Percentiles rank a stretch among this genome's conserved stretches.
phyloP scores from a whole-genome alignment of 2,797 vertebrate species.

The Arctocebus calabarensis region DNA sequence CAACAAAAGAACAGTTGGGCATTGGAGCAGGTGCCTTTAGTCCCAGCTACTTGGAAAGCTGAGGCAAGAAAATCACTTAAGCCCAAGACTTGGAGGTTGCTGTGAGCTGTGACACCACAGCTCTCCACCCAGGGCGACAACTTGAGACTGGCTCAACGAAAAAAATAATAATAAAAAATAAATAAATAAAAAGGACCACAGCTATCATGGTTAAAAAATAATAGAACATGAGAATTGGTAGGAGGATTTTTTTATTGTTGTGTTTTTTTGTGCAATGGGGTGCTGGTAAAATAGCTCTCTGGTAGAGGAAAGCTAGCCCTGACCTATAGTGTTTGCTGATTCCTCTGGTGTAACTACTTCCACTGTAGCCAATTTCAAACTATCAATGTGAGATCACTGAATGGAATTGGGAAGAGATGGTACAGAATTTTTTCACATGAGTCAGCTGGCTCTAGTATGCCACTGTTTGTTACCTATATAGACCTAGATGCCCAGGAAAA shows the following conservation, averaged over 20 bases:
- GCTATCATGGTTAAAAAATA: not conserved
- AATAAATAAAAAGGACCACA: not conserved
- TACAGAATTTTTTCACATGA: not conserved
- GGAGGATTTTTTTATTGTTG: not conserved
- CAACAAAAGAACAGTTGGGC: too few relatives aligned
- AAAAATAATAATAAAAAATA: too few relatives aligned
- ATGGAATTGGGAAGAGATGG: not conserved
- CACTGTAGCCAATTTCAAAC: not conserved
- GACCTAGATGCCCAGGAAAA: not conserved
- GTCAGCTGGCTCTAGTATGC: not conserved
- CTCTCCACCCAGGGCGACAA: too few relatives aligned
- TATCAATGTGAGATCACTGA: not conserved
- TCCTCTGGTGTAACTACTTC: constrained; percentile 53
- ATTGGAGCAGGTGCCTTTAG: too few relatives aligned
- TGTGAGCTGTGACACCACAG: too few relatives aligned
- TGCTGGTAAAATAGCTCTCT: constrained; percentile 4
- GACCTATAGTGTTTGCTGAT: not conserved
- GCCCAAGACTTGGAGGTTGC: too few relatives aligned
- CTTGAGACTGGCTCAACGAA: too few relatives aligned
- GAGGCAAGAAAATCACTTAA: too few relatives aligned
- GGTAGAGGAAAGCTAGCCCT: not conserved
- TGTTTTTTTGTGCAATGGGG: not conserved
- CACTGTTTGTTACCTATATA: not conserved
- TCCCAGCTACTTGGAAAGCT: too few relatives aligned
- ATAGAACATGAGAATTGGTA: constrained; percentile 18